Evolutionary conservation across 2,113 vertebrate genomes (phyloP), one percentile per base, ranked within the genome.

Genomic region (Urocolius indicus): DNA sequence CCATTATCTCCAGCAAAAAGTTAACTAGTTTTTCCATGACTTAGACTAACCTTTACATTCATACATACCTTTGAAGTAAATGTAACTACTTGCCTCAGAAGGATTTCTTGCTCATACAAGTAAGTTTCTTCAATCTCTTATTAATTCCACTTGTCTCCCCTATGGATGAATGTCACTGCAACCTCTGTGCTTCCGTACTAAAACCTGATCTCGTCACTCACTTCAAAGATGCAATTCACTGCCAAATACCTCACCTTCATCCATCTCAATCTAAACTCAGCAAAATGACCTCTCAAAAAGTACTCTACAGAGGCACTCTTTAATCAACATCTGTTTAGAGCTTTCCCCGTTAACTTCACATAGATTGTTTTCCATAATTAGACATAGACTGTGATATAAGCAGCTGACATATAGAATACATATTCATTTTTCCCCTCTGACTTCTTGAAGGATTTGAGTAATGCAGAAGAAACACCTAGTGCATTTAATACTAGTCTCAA

Each of bases 291-390:
- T 94, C 69, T 84, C 58, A 45, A 94, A 97, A 96, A 85, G 82
- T 80, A 93, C 63, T 92, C 87, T 96, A 66, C 95, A 95, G 93
- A 97, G 95, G 88, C 93, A 96, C 92, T 95, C 90, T 96, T 95
- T 94, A 97, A 96, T 96, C 92, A 95, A 80, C 84, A 84, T 96
- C 87, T 59, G 92, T 97, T 97, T 96, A 96, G 94, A 96, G 83
- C 93, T 79, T 94, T 96, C 89, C 91, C 90, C 2, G 94, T 95
- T 96, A 95, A 95, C 80, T 95, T 89, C 90, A 82, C 68, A 51
- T 83, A 87, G 85, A 91, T 84, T 96, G 87, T 97, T 96, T 97
- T 95, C 95, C 91, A 90, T 95, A 97, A 96, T 96, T 95, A 96
- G 95, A 79, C 71, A 66, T 94, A 89, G 66, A 84, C 79, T 91